Base-by-base conservation (phyloP, 37 sponge, comb jelly and placozoan species). In the Hormiphora californensis region DNA sequence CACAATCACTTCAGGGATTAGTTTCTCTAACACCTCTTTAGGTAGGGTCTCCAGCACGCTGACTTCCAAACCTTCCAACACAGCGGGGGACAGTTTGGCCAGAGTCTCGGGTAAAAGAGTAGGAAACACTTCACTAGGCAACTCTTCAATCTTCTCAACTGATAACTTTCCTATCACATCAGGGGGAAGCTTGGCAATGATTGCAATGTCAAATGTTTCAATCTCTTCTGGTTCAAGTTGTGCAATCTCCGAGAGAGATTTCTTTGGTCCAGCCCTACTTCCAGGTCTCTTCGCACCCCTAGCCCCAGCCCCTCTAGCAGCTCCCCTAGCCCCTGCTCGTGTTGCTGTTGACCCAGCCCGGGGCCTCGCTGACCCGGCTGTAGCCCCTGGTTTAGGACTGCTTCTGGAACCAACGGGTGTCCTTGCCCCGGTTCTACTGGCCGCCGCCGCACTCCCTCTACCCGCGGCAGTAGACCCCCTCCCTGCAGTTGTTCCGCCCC, bases 161-260 rank as follows among this genome's bases (percentile, higher is more conserved):
- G 39, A 36, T 28, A 73, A 36, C 8, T 22, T 15, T 11, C 17
- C 81, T n/a, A 73, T 73, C 4, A 73, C 81, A n/a, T 73, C 28
- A 3, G 81, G 81, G 0, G 41, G 44, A 22, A 73, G 38, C 46
- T 33, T 27, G 3, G 25, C 81, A 2, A 73, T 73, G 4, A 73
- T 46, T 28, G 44, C 5, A 21, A 40, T 2, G 1, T 73, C 81
- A 40, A 43, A 73, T 28, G 40, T 73, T 46, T 73, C 81, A 3
- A 73, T 73, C 23, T 73, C 81, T 41, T 39, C 81, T n/a, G 81
- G 81, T 4, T 43, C 17, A 40, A 73, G 81, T 73, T 73, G 40
- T 7, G 81, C 32, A n/a, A 73, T 33, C 32, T 73, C 81, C 7
- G 61, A 23, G 7, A 12, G n/a, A 15, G 61, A 57, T 33, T 73